Evolutionary conservation across 2,113 vertebrate genomes (phyloP), one percentile per base, ranked within the genome.

Genomic region (Leuciscus idus): DNA sequence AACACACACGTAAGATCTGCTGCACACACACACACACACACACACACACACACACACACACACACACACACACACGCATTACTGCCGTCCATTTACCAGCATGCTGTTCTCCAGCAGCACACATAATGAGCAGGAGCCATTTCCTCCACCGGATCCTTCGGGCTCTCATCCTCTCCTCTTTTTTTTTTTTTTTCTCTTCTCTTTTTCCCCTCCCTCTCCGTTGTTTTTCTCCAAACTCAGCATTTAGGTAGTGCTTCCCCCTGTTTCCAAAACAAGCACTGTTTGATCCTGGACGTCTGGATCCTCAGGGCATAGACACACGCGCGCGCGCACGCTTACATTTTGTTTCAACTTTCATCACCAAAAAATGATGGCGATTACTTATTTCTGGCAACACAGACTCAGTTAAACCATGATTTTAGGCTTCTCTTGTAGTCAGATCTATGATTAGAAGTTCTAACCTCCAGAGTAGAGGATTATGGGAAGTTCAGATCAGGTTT

Each of bases 141-240:
- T 86, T 88, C 76, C 66, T 79, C 76, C 80, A 78, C 50, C 84
- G 68, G 80, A 82, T 52, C 80, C 80, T 77, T 70, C 8, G 26
- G 72, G 72, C 82, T 84, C 85, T 86, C 48, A 28, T 84, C 59
- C 33, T 88, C 80, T 30, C 72, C 39, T n/a, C 78, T 23, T 61
- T 74, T 26, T 26, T 46, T 23, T 61, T 74, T 26, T 26, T 46
- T 73, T 55, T 43, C 19, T 23, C 26, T 17, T 74, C 9, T 26
- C 61, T 39, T 43, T 33, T 74, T 33, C 36, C 23, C 21, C 19
- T 68, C 46, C 50, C 75, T 43, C 57, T 46, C 73, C 19, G 77
- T 86, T 74, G 85, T 59, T 80, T 86, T 88, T 83, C 87, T 86
- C 68, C 76, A 75, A 33, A 84, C 81, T 88, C 87, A 88, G 85